Conservation (phyloP, 2,888 invertebrate species). For the Colostygia pectinataria region DNA sequence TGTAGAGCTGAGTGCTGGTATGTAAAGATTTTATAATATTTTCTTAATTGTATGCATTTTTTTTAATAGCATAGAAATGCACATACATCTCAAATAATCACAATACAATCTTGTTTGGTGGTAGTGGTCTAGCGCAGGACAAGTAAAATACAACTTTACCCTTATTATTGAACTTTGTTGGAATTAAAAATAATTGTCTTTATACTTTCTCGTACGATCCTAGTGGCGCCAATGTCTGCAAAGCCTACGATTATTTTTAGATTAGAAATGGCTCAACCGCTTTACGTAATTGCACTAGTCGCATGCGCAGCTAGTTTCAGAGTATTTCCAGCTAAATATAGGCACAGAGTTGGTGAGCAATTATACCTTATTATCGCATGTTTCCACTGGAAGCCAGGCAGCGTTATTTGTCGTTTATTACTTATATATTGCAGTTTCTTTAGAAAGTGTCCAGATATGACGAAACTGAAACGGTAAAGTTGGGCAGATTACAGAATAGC, state of each 20-base stretch:
- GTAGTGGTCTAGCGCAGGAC: neutral
- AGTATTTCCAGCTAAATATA: slow-evolving; percentile 80
- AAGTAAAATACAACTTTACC: slow-evolving; percentile 11
- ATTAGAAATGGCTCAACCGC: slow-evolving; percentile 83
- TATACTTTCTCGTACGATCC: slow-evolving; percentile 80
- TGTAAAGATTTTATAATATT: no score
- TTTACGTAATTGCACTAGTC: slow-evolving; percentile 82
- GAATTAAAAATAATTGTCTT: slow-evolving; percentile 66
- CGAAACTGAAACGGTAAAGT: slow-evolving; percentile 72
- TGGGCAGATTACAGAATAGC: slow-evolving; percentile 66
- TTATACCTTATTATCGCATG: slow-evolving; percentile 81
- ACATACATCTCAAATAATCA: no score
- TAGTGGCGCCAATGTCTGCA: slow-evolving; percentile 76
- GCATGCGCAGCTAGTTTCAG: slow-evolving; percentile 78
- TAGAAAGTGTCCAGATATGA: slow-evolving; percentile 79
- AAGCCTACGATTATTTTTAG: slow-evolving; percentile 83
- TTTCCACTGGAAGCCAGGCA: slow-evolving; percentile 75
- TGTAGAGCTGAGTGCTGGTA: no score
- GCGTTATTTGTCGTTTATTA: slow-evolving; percentile 63
- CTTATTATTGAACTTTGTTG: slow-evolving; percentile 43
- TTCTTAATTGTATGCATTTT: no score
- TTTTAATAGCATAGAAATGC: no score
- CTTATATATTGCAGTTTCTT: slow-evolving; percentile 67
- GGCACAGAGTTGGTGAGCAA: slow-evolving; percentile 75
- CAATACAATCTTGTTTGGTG: neutral